phyloP scores from a whole-genome alignment of 2,888 invertebrate species.

The Platycheirus albimanus region DNA sequence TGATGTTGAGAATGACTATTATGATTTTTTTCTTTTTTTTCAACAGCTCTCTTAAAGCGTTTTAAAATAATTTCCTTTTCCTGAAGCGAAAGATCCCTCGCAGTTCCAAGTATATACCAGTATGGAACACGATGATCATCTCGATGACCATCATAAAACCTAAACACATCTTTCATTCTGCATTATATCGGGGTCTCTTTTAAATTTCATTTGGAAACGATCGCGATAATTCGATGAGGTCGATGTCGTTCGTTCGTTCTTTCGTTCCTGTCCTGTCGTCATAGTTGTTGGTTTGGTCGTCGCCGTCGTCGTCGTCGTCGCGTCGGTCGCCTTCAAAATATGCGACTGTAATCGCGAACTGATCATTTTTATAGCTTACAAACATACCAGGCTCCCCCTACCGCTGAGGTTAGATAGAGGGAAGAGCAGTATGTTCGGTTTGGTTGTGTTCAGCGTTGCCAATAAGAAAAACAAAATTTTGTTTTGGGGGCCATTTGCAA shows the following conservation, averaged over 20 bases:
- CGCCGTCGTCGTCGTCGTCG: too few relatives aligned
- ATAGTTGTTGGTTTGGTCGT: conserved; percentile 53
- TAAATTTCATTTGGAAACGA: conserved; percentile 63
- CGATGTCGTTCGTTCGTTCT: conserved; percentile 57
- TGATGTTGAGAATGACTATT: conserved; percentile 34
- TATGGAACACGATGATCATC: conserved; percentile 33
- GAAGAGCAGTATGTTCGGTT: neutral
- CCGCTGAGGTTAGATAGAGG: neutral
- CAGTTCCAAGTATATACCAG: neutral
- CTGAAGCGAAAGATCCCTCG: conserved; percentile 43
- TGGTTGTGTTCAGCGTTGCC: too few relatives aligned
- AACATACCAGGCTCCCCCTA: conserved; percentile 1
- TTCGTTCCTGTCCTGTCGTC: conserved; percentile 42
- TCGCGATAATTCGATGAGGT: conserved; percentile 73
- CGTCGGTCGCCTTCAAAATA: conserved; percentile 61
- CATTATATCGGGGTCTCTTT: conserved; percentile 50
- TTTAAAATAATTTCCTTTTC: conserved; percentile 41
- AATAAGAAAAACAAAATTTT: too few relatives aligned
- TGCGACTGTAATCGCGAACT: conserved; percentile 64
- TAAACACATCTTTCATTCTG: conserved; percentile 56
- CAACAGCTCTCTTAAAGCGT: conserved; percentile 31
- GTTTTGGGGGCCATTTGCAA: too few relatives aligned
- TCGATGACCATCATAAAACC: conserved; percentile 47
- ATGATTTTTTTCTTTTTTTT: conserved; percentile 16
- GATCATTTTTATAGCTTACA: conserved; percentile 58